These are phyloP conservation scores for Brachypodius melanocephalos DNA, from an alignment of 2,113 vertebrate genomes.

Conservation along the genomic window DNA sequence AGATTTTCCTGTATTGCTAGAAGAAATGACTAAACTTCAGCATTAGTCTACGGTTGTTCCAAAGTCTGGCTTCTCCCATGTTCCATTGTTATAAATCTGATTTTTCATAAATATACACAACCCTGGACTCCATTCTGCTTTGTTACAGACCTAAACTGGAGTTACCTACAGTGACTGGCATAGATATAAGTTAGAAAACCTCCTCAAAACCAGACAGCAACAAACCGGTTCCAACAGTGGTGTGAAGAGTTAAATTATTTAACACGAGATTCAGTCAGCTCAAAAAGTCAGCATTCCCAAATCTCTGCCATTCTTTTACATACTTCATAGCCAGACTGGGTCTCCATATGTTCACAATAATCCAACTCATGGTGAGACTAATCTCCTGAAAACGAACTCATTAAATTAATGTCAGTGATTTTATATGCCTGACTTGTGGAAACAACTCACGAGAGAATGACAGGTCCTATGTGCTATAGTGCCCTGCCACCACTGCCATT, in stretches of 20 bases:
- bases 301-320: not conserved
- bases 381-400: slow-evolving; percentile 25
- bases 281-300: not conserved
- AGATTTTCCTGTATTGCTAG: not conserved
- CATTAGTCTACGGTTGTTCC: not conserved
- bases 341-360: slow-evolving; percentile 39
- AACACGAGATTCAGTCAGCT: not conserved
- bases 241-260: not conserved
- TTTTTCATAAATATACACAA: not conserved
- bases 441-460: not conserved
- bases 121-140: not conserved
- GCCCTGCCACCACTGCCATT: not conserved
- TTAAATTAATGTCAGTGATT: slow-evolving; percentile 1
- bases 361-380: slow-evolving; percentile 11
- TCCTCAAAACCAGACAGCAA: not conserved
- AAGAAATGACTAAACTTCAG: not conserved
- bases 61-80: not conserved
- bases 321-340: slow-evolving; percentile 15
- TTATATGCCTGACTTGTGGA: not conserved
- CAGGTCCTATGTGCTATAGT: not conserved
- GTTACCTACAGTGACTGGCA: not conserved
- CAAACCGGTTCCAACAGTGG: not conserved
- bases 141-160: not conserved
- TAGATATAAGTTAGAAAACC: not conserved
- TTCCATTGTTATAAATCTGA: not conserved